These are phyloP conservation scores for Calyptomena viridis DNA, from an alignment of 2,113 vertebrate species.

Conservation along the genomic window DNA sequence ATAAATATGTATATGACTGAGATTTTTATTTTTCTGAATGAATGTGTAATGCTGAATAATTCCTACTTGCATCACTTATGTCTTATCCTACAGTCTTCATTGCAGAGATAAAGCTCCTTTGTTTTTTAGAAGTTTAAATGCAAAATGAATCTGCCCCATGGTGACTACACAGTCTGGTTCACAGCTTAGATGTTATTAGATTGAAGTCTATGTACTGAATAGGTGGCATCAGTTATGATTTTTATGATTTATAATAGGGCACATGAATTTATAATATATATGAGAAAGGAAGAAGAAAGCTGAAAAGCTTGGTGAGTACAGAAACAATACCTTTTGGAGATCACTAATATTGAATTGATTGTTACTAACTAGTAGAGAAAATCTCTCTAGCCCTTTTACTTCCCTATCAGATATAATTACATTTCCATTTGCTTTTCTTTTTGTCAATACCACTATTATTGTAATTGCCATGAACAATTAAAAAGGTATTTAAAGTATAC, in stretches of 20 bases:
- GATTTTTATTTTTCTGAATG: background rate
- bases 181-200: background rate
- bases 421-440: constrained; percentile 21
- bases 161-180: accelerated
- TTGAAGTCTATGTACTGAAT: background rate
- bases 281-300: background rate
- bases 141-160: background rate
- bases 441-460: background rate
- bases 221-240: accelerated
- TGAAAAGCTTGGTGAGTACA: background rate
- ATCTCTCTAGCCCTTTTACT: background rate
- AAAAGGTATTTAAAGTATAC: background rate
- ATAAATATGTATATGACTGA: background rate
- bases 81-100: background rate
- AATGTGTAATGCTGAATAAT: background rate
- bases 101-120: background rate
- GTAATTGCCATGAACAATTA: background rate
- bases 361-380: background rate
- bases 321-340: background rate
- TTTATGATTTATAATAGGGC: background rate
- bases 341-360: background rate
- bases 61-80: background rate
- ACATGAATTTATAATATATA: background rate
- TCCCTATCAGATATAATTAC: background rate
- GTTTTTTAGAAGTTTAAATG: background rate